Evolutionary conservation across 2,113 vertebrate species (phyloP).

Genomic region (Cepphus grylle): DNA sequence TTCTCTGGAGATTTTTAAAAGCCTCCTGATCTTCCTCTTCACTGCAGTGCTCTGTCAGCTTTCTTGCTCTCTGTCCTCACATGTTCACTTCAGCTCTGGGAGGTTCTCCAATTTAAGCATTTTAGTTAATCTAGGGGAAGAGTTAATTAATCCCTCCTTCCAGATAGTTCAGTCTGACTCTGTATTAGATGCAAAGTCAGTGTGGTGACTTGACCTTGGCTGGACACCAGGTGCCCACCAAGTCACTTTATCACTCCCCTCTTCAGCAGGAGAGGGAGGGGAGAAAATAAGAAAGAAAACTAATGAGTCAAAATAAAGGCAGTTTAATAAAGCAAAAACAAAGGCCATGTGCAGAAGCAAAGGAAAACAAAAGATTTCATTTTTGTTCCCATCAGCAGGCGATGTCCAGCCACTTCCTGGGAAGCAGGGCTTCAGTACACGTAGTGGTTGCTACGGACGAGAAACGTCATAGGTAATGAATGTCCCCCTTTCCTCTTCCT

Average conservation of each 20-base stretch:
- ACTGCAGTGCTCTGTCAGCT: neutral
- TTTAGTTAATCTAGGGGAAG: neutral
- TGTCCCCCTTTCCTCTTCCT: neutral
- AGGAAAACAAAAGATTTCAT: neutral
- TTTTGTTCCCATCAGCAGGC: neutral
- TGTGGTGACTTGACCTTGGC: neutral
- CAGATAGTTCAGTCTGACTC: neutral
- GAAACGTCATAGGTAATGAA: neutral
- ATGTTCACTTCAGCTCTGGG: neutral
- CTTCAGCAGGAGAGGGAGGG: neutral
- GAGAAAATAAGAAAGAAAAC: neutral
- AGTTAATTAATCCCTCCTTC: neutral
- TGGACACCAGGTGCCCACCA: neutral
- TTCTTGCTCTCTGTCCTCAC: neutral
- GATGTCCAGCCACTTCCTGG: neutral
- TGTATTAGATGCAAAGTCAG: neutral
- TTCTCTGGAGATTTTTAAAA: neutral
- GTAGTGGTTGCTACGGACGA: neutral
- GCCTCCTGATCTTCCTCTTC: neutral
- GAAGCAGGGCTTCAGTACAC: neutral
- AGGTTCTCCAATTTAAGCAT: neutral
- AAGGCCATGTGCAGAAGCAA: neutral
- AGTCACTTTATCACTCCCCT: neutral
- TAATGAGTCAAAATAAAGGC: neutral
- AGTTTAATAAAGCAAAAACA: neutral